Conservation (phyloP, 1,140 invertebrate species). For the Cyclargus thomasi region DNA sequence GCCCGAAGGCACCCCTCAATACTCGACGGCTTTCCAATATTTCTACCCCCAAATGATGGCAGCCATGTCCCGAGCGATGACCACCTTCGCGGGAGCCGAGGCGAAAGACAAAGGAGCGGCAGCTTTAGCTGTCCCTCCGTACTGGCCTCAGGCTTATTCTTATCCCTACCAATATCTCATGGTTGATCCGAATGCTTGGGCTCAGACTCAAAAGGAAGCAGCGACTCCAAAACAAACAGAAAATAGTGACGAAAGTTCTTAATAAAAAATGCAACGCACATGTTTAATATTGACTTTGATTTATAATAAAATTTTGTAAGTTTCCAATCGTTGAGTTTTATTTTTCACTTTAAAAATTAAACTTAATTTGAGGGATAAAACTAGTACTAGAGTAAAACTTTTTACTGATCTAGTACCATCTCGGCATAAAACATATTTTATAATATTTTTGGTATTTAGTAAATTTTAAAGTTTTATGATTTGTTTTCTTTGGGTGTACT, state of each 20-base stretch:
- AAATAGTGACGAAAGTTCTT: conserved; percentile 25
- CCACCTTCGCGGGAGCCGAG: conserved; percentile 36
- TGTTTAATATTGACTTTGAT: neutral
- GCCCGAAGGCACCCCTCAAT: conserved; percentile 30
- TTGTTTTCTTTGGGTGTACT: no score
- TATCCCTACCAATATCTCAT: conserved; percentile 58
- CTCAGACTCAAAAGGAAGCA: conserved; percentile 31
- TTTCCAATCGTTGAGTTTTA: no score
- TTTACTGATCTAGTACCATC: no score
- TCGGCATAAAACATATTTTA: no score
- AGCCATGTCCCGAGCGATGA: conserved; percentile 45
- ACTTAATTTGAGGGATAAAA: no score
- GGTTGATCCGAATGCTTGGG: conserved; percentile 50
- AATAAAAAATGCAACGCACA: no score
- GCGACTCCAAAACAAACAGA: conserved; percentile 24
- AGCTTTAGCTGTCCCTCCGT: conserved; percentile 29
- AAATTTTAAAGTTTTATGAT: no score
- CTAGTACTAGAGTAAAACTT: no score
- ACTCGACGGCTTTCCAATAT: conserved; percentile 36
- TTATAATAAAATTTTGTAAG: neutral
- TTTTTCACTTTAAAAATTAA: no score
- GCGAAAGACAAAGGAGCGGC: conserved; percentile 32
- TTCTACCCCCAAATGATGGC: conserved; percentile 61
- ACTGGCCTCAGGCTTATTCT: conserved; percentile 39
- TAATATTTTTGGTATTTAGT: no score